Evolutionary conservation across 2,888 invertebrate species (phyloP).

Genomic region (Mesorhabditis belari): DNA sequence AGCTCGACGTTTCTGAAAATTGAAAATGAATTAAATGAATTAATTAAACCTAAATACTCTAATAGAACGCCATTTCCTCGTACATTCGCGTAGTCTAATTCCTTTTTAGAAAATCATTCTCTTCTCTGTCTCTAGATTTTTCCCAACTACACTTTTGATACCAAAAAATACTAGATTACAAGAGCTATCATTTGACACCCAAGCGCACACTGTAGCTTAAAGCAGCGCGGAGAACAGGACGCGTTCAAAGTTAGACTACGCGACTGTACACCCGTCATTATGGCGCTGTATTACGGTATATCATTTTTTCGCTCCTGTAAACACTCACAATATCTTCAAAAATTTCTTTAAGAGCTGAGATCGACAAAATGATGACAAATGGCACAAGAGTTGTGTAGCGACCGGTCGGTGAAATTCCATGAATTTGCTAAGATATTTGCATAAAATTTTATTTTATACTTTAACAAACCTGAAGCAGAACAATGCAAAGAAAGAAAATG

Average conservation of each 20-base stretch:
- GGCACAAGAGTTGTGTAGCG: slow-evolving; percentile 96
- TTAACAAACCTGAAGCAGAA: slow-evolving; percentile 71
- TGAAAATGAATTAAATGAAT: background rate
- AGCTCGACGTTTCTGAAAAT: slow-evolving; percentile 90
- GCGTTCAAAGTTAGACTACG: no score
- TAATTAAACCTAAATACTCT: no score
- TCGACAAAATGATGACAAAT: slow-evolving; percentile 85
- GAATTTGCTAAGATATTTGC: slow-evolving; percentile 76
- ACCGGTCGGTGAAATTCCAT: slow-evolving; percentile 97
- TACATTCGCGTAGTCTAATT: no score
- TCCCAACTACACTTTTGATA: no score
- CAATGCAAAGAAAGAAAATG: slow-evolving; percentile 96
- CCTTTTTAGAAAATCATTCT: no score
- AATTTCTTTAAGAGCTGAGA: slow-evolving; percentile 96
- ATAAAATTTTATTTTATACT: background rate
- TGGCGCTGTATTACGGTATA: background rate
- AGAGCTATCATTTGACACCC: no score
- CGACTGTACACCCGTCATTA: no score
- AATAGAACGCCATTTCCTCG: no score
- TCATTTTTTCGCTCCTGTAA: background rate
- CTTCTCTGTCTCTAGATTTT: no score
- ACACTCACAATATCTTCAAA: slow-evolving; percentile 88
- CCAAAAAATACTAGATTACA: no score
- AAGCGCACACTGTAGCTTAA: no score
- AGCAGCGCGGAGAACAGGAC: no score